These are phyloP conservation scores for Plebejus anna DNA, from an alignment of 2,888 invertebrate species.

Conservation along the genomic window DNA sequence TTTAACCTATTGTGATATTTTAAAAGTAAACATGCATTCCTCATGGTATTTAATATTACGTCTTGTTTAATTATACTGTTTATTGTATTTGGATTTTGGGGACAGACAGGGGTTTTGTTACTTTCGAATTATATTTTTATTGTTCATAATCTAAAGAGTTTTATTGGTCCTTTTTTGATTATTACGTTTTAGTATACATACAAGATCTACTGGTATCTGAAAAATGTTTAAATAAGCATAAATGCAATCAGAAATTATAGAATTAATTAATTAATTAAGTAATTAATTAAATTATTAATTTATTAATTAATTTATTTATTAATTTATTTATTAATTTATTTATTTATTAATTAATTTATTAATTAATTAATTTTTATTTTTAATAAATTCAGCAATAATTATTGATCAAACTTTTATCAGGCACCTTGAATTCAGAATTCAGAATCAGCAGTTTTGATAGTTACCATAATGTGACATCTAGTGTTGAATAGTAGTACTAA, in stretches of 20 bases:
- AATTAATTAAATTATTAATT: no score
- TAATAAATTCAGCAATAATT: no score
- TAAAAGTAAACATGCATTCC: conserved; percentile 17
- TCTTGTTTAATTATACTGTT: neutral
- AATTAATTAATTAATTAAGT: no score
- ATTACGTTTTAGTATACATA: neutral
- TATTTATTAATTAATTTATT: no score
- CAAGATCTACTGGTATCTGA: neutral
- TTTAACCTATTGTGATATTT: conserved; percentile 16
- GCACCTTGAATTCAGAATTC: neutral
- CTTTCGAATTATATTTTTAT: conserved; percentile 11
- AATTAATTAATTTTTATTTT: no score
- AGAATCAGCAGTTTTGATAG: neutral
- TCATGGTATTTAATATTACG: neutral
- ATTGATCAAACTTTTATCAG: neutral
- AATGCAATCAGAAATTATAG: no score
- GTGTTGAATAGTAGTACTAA: conserved; percentile 36
- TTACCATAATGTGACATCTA: conserved; percentile 40
- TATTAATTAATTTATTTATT: no score
- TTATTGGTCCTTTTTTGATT: neutral
- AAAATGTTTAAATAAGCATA: no score
- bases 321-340: no score
- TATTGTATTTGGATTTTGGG: conserved; percentile 6
- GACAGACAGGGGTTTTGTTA: conserved; percentile 14
- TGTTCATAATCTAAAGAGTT: neutral